Conservation (phyloP, 2,113 vertebrate species). For the Callithrix jacchus region DNA sequence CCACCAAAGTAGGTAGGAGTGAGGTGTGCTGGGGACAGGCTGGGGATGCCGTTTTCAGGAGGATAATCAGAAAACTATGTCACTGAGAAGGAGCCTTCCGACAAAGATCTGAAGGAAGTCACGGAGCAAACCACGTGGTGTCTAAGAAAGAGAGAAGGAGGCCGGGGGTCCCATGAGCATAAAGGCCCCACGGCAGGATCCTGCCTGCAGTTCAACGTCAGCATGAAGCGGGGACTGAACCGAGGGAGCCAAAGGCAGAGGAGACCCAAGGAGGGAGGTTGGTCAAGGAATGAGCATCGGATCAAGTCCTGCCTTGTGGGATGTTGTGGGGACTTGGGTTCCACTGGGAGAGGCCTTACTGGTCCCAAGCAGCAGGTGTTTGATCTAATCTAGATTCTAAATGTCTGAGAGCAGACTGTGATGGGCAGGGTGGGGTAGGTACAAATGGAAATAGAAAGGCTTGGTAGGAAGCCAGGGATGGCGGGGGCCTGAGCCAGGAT, state of each 20-base stretch:
- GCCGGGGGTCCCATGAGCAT: accelerated
- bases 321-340: accelerated
- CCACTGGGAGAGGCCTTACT: too few species aligned
- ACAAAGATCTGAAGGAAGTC: not conserved
- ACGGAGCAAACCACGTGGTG: accelerated
- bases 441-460: not conserved
- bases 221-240: too few species aligned
- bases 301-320: not conserved
- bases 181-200: not conserved
- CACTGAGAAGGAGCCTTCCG: not conserved
- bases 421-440: accelerated
- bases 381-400: not conserved
- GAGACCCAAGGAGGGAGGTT: not conserved
- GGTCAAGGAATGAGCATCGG: not conserved
- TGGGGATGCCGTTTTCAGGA: not conserved
- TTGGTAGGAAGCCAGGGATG: accelerated
- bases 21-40: too few species aligned
- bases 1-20: accelerated
- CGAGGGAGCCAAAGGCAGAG: too few species aligned
- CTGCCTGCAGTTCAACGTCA: not conserved
- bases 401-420: not conserved
- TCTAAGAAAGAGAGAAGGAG: not conserved
- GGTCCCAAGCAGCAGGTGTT: not conserved
- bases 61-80: not conserved
- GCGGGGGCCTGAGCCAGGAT: accelerated